Base-by-base conservation (phyloP, 2,797 vertebrate species). In the Coranthus polyacanthus region DNA sequence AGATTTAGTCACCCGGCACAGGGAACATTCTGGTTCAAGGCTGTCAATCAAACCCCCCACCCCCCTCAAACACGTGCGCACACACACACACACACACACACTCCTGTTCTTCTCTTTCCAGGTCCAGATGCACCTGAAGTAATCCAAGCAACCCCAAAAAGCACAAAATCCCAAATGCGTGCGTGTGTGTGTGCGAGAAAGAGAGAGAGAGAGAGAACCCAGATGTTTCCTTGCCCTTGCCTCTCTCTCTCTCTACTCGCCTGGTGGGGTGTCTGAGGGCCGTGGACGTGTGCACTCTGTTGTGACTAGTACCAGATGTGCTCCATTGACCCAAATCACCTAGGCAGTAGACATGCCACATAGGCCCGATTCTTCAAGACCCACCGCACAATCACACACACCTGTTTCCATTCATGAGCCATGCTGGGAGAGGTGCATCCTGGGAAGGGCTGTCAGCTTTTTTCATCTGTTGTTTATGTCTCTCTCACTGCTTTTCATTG, bases 301-400 rank as follows among this genome's bases (percentile, higher is more conserved):
- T 94, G 93, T 94, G 94, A 95, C 94, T 93, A 89, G 92, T 93
- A 94, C 93, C 94, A 95, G 94, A 95, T 95, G 94, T 95, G 94
- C 93, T 94, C 93, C 93, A 94, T 93, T 95, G 93, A 94, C 94
- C 94, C 93, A 94, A 92, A 95, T 94, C 93, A 94, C 93, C 93
- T 92, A 91, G 92, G 92, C 93, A 94, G 93, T 93, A 93, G 94
- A 95, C 92, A 95, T 93, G 92, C 93, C 93, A 94, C 92, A 94
- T 91, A 89, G 92, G 88, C 84, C 89, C 81, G 84, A 90, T 91
- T 92, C 92, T 92, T 90, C 91, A 89, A 91, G 93, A 94, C 94
- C 94, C 92, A 94, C 93, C 92, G 70, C 94, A 93, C 93, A 94
- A 94, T 94, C 94, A 94, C 85, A 88, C 93, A 94, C 94, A 95